Evolutionary conservation across 2,888 invertebrate genomes (phyloP).

Genomic region (Apotomis turbidana): DNA sequence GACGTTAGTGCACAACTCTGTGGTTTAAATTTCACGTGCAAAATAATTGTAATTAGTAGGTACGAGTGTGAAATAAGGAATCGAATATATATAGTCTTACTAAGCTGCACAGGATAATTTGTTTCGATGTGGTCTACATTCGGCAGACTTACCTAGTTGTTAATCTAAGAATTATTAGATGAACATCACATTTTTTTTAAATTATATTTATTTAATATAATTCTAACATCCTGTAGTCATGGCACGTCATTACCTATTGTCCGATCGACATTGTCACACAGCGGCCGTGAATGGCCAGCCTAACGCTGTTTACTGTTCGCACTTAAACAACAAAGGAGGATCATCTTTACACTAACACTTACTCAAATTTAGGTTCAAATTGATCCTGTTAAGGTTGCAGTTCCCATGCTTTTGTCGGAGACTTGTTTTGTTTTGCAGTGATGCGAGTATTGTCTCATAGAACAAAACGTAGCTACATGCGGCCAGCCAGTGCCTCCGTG

Average conservation of each 20-base stretch:
- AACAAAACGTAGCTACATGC: slow-evolving; percentile 60
- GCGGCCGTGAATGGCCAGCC: slow-evolving; percentile 64
- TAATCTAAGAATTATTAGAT: too few relatives aligned
- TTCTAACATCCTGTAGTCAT: slow-evolving; percentile 40
- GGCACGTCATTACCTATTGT: slow-evolving; percentile 48
- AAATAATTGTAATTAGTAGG: too few relatives aligned
- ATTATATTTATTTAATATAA: not conserved
- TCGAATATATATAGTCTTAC: too few relatives aligned
- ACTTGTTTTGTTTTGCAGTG: not conserved
- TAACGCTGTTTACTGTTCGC: slow-evolving; percentile 59
- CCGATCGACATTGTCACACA: slow-evolving; percentile 66
- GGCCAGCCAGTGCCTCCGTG: slow-evolving; percentile 38
- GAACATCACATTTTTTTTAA: too few relatives aligned
- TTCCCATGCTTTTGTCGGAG: not conserved
- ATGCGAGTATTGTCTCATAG: slow-evolving; percentile 59
- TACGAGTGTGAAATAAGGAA: too few relatives aligned
- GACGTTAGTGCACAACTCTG: too few relatives aligned
- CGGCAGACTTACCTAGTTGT: too few relatives aligned
- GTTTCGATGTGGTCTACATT: too few relatives aligned
- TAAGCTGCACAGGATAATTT: too few relatives aligned
- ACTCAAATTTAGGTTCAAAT: slow-evolving; percentile 4
- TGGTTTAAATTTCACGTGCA: too few relatives aligned
- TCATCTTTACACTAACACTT: not conserved
- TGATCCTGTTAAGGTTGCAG: not conserved
- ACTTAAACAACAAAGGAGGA: not conserved